Evolutionary conservation across 2,888 invertebrate genomes (phyloP), one percentile per base, ranked within the genome.

Genomic region (Adelognathus sp.): DNA sequence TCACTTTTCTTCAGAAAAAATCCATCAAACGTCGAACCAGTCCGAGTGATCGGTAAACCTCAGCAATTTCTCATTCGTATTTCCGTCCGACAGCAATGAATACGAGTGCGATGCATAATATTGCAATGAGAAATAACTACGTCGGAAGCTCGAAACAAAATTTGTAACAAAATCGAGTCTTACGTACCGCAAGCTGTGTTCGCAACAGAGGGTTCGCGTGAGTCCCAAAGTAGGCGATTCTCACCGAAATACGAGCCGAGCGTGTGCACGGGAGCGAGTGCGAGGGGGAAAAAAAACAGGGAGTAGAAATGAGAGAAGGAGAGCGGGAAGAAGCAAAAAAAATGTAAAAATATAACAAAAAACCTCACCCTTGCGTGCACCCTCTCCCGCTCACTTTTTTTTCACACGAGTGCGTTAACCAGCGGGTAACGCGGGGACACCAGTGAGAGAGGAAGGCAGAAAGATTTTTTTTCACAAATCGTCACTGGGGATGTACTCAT

Each of bases 401-500:
- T 54, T 75, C 70, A 72, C 80, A 71, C 74, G 50, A 72, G 54
- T 52, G 69, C 67, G 76, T 80, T 76, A 76, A 72, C 56, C 72
- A 69, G 46, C 63, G 76, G 67, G 39, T 36, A 52, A 76, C 50
- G 39, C n/a, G 33, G 56, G 76, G 69, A 58, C 41, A 66, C 61
- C 18, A 71, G 31, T 14, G 21, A 69, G 41, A 52, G 31, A 52
- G n/a, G n/a, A n/a, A n/a, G n/a, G n/a, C n/a, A n/a, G n/a, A n/a
- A n/a, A n/a, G n/a, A 14, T 52, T 14, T 69, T 58, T 72, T 69
- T 73, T 69, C 50, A 76, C 76, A 72, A 76, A 79, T 79, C 72
- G 79, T 76, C 76, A 41, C 76, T 69, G 58, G 72, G 66, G 69
- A 77, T 77, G 64, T 64, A 58, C 76, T 76, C 76, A 80, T 80